Conservation (phyloP, 2,888 invertebrate species). For the Choristoneura rosaceana region DNA sequence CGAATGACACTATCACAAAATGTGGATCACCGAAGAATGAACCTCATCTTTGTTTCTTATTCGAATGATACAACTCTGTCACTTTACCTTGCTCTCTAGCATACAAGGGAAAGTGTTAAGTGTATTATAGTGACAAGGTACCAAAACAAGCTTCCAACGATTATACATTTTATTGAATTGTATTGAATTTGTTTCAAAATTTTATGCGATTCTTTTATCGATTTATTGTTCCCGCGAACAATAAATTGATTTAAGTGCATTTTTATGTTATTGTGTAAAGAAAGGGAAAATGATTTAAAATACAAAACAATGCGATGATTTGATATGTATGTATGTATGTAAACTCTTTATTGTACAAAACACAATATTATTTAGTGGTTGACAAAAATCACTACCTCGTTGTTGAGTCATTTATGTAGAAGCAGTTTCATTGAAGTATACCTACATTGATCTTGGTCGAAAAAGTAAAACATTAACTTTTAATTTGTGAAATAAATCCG, state of each 20-base stretch:
- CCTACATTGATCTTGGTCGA: too few species aligned
- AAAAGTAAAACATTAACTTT: too few species aligned
- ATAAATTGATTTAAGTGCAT: constrained; percentile 49
- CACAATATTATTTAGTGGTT: too few species aligned
- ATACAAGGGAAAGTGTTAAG: background rate
- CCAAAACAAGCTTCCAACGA: background rate
- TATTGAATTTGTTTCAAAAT: constrained; percentile 58
- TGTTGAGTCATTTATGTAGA: too few species aligned
- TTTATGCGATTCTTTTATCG: constrained; percentile 55
- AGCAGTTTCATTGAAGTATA: too few species aligned
- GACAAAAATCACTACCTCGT: too few species aligned
- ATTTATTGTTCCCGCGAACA: constrained; percentile 54
- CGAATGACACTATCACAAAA: constrained; percentile 68
- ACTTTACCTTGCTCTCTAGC: constrained; percentile 38
- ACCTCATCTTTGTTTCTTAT: constrained; percentile 35
- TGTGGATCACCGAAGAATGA: constrained; percentile 58
- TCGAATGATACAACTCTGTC: constrained; percentile 29
- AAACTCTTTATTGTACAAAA: too few species aligned
- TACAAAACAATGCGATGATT: background rate
- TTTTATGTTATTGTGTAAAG: constrained; percentile 23
- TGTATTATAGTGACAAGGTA: constrained; percentile 16
- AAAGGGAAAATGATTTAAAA: background rate
- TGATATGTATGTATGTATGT: too few species aligned
- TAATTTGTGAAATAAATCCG: too few species aligned
- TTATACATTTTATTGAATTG: constrained; percentile 62